Base-by-base conservation (phyloP, 1,140 invertebrate genomes). In the Trypoxylus dichotomus region DNA sequence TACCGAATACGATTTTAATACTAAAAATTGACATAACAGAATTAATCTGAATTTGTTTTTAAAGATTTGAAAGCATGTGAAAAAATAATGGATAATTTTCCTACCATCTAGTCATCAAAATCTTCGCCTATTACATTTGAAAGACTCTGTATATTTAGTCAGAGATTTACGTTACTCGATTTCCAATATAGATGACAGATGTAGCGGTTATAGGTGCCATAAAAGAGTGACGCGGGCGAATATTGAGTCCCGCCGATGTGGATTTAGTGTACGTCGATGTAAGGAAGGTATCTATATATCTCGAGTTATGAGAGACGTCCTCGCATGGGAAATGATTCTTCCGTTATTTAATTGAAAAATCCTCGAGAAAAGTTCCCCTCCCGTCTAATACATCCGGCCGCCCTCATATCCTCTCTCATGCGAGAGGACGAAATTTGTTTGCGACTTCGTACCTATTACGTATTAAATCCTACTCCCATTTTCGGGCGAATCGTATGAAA, bases 241-340 rank as follows among this genome's bases (percentile, higher is more conserved):
- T 54, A 68, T 68, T 24, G 60, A 68, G 60, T 19, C 60, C 19
- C 19, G 19, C 8, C 19, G 60, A 68, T 68, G 60, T 68, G 60
- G 60, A 68, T 68, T 68, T 68, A 68, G 60, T 24, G 60, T 27
- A 24, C 60, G 60, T 15, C 60, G 10, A 68, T 10, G 60, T 68
- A 54, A 19, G 47, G 24, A 29, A 37, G 5, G 5, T 37, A 37
- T 37, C 32, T 24, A 68, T 68, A 68, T 68, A 68, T 68, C 60
- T 68, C 11, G 60, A 68, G 60, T 68, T 68, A 68, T 68, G 24
- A 68, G 60, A 68, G 60, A 68, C 60, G 3, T 68, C 60, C 60
- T 68, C 60, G 60, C 60, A 68, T 68, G 60, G 60, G 60, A 68
- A 68, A 68, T 68, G 60, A 68, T 68, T 68, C 60, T 68, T 68